Base-by-base conservation (phyloP, 2,113 vertebrate species). In the Gambusia affinis region DNA sequence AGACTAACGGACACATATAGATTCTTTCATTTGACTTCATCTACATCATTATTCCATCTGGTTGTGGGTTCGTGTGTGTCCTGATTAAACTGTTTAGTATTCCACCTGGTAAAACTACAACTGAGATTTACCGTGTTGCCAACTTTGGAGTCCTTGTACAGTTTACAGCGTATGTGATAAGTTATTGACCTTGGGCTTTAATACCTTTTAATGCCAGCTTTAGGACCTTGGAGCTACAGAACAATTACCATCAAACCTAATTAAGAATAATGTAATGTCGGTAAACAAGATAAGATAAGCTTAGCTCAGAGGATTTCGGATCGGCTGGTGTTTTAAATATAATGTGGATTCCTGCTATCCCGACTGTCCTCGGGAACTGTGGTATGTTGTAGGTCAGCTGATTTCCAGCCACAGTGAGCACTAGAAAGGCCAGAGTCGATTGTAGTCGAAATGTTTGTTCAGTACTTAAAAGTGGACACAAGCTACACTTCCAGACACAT, bases 11-110 rank as follows among this genome's bases (percentile, higher is more conserved):
- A 86, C 70, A 66, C 80, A 75, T 85, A 89, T 79, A 82, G 79
- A 85, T 31, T 76, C 79, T 64, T 83, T 82, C 80, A 88, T 85
- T 74, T 69, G 47, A 83, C 82, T 88, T 87, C 75, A 89, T 88
- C 79, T 75, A 65, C 63, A 74, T 68, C 51, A 84, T 85, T 78
- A 79, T 62, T 51, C 75, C 72, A 83, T 82, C 81, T 70, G 75
- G 1, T 39, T 3, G 54, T 60, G n/a, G 61, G 39, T 63, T 61
- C 47, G 11, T 78, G 69, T 63, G 33, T 35, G 35, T 73, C 37
- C 72, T 62, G 79, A 72, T 85, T 72, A 44, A 12, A 65, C 67
- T 66, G 30, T 62, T 86, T 87, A 33, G 39, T 84, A 75, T 82
- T 87, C 75, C 14, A 62, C 51, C 65, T 19, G 8, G 29, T 4